phyloP scores from a whole-genome alignment of 1,140 invertebrate genomes.

The Trichomalopsis sarcophagae region DNA sequence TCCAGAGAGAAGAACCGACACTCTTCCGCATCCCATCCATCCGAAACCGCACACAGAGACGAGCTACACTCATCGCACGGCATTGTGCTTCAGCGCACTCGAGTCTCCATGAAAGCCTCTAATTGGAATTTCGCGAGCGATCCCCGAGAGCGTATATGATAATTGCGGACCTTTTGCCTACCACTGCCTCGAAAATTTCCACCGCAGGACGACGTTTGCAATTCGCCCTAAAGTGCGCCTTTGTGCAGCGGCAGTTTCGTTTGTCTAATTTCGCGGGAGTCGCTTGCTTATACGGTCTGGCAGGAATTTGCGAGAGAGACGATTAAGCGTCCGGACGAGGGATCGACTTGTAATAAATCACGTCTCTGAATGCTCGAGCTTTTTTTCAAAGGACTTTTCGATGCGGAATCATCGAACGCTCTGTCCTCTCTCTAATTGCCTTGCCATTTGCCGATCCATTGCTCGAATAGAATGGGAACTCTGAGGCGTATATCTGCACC shows the following conservation, averaged over 20 bases:
- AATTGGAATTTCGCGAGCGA: neutral
- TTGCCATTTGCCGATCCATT: neutral
- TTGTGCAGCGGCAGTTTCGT: neutral
- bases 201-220: neutral
- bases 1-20: neutral
- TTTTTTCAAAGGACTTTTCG: neutral
- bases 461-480: neutral
- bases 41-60: neutral
- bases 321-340: neutral
- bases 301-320: neutral
- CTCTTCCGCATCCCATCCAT: neutral
- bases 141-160: neutral
- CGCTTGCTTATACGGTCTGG: no score
- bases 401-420: neutral
- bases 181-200: neutral
- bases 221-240: neutral
- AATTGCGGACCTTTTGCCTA: neutral
- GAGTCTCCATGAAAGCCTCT: neutral
- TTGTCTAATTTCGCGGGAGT: neutral
- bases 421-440: slow-evolving; percentile 1
- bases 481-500: neutral
- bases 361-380: neutral
- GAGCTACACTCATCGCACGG: neutral
- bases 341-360: neutral
- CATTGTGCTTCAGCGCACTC: neutral